Evolutionary conservation across 2,113 vertebrate species (phyloP).

Genomic region (Circaetus cinerascens): DNA sequence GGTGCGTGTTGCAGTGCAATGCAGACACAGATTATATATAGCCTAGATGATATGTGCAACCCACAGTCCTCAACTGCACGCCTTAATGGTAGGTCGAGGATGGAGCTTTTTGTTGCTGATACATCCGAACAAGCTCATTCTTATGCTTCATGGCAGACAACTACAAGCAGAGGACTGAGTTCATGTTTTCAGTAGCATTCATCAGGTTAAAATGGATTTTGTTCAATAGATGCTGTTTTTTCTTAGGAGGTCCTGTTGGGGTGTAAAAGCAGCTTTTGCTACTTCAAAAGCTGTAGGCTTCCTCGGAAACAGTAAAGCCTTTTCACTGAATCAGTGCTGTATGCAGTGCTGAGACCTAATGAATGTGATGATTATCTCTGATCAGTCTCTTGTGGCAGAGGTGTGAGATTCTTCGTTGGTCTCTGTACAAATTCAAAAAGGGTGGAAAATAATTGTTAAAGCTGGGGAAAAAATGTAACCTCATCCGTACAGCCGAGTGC

Average conservation of each 20-base stretch:
- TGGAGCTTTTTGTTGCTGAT: not conserved
- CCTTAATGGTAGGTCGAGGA: rapidly evolving
- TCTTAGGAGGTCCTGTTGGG: not conserved
- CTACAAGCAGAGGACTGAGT: not conserved
- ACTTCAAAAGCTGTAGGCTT: not conserved
- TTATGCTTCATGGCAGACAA: not conserved
- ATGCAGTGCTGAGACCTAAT: not conserved
- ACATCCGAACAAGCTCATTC: not conserved
- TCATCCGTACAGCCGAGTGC: rapidly evolving
- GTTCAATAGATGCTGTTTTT: not conserved
- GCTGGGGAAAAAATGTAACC: too few relatives aligned
- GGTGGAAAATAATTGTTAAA: not conserved
- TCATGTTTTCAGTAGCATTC: rapidly evolving
- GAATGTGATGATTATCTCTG: not conserved
- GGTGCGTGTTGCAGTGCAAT: not conserved
- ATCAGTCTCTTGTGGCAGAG: not conserved
- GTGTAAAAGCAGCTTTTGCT: not conserved
- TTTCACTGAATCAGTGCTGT: not conserved
- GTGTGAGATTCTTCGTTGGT: not conserved
- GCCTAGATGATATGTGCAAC: not conserved
- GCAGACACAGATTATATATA: not conserved
- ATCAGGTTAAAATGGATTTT: not conserved
- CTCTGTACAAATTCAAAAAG: not conserved
- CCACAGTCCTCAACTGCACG: not conserved
- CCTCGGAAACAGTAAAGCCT: not conserved